Conservation (phyloP, 2,797 vertebrate genomes). For the Phataginus tricuspis region DNA sequence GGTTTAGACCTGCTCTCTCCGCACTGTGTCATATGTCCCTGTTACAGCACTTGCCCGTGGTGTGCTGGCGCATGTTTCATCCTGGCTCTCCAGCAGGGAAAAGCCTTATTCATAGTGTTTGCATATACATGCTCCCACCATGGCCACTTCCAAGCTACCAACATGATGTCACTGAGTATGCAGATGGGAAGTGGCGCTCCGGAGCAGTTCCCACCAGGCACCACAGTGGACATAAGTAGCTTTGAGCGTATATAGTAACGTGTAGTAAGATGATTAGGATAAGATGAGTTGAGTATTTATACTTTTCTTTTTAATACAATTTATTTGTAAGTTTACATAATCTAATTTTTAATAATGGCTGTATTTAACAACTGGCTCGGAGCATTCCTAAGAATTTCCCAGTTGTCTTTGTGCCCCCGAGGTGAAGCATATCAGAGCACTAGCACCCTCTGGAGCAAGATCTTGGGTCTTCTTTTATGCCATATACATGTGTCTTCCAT, state of each 20-base stretch:
- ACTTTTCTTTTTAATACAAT: not conserved
- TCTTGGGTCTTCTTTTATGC: not conserved
- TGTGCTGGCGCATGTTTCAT: too few species aligned
- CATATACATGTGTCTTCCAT: not conserved
- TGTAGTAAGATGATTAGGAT: not conserved
- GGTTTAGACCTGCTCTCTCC: too few species aligned
- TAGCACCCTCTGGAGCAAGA: not conserved
- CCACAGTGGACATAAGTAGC: not conserved
- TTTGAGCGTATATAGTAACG: not conserved
- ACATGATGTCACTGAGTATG: not conserved
- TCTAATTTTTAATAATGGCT: not conserved
- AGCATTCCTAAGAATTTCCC: not conserved
- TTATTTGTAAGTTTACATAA: conserved; percentile 7
- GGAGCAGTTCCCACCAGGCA: not conserved
- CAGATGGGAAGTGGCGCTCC: not conserved
- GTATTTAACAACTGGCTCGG: not conserved
- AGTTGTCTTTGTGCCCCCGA: not conserved
- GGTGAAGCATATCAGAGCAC: too few species aligned
- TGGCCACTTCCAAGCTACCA: not conserved
- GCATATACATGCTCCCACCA: not conserved
- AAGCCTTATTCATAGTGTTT: not conserved
- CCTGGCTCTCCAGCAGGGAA: not conserved
- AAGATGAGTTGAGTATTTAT: not conserved
- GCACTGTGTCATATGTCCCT: rapidly evolving
- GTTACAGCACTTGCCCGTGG: not conserved